A percentile compares a stretch with the other conserved stretches of the same genome.
These are phyloP conservation scores for Schizothorax lantsangensis DNA, from an alignment of 2,797 vertebrate genomes.

Conservation along the genomic window DNA sequence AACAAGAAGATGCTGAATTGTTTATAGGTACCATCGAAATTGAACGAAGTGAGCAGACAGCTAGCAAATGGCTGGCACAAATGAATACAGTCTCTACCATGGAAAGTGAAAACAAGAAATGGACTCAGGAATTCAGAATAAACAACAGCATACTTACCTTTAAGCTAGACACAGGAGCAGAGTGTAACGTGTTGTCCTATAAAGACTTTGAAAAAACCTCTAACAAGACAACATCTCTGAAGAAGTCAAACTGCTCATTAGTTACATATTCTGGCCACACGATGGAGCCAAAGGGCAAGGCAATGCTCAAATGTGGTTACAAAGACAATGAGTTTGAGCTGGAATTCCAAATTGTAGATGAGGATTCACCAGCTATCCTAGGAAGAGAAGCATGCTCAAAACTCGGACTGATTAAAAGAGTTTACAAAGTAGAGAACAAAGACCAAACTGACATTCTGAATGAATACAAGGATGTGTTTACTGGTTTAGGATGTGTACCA, in stretches of 20 bases:
- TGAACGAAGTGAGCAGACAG: neutral
- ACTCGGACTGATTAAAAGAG: no score
- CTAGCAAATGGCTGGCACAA: neutral
- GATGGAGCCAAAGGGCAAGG: slow-evolving; percentile 29
- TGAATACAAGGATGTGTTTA: slow-evolving; percentile 32
- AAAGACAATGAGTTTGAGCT: no score
- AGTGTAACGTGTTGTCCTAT: neutral
- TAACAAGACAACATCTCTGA: neutral
- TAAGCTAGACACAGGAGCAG: slow-evolving; percentile 28
- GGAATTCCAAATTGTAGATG: no score
- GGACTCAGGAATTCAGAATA: neutral
- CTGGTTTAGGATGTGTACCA: slow-evolving; percentile 20
- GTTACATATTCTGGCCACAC: slow-evolving; percentile 21
- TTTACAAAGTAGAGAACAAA: no score
- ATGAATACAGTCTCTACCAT: neutral
- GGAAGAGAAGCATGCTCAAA: no score
- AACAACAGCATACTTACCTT: neutral
- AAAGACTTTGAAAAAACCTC: neutral
- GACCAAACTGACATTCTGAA: slow-evolving; percentile 3
- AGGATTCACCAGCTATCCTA: no score
- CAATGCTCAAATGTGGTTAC: slow-evolving; percentile 25
- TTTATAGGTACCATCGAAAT: neutral
- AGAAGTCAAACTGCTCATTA: neutral
- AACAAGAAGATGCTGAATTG: neutral
- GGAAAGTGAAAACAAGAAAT: slow-evolving; percentile 1